These are phyloP conservation scores for Dasypolia templi DNA, from an alignment of 2,888 invertebrate species.

Conservation along the genomic window DNA sequence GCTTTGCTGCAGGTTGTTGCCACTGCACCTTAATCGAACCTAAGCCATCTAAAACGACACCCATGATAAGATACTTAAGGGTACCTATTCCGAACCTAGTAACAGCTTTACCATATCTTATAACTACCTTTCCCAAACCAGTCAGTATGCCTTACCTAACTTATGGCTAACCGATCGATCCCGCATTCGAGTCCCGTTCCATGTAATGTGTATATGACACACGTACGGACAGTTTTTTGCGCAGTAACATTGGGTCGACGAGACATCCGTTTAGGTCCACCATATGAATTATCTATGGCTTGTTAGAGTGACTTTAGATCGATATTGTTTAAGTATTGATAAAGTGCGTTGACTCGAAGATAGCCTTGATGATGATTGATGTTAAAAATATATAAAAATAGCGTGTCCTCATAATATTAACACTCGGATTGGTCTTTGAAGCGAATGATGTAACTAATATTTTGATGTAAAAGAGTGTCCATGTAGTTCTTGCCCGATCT, in stretches of 20 bases:
- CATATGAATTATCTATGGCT: constrained; percentile 61
- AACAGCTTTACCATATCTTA: constrained; percentile 21
- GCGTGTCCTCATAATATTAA: not conserved
- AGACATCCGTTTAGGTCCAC: constrained; percentile 60
- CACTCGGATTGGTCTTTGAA: not conserved
- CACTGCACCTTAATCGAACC: not conserved
- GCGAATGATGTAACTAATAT: not conserved
- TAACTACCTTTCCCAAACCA: constrained; percentile 11
- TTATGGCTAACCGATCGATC: constrained; percentile 27
- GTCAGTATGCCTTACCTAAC: constrained; percentile 3
- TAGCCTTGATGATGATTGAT: constrained; percentile 28
- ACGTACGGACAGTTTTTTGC: constrained; percentile 61
- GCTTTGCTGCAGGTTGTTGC: not conserved
- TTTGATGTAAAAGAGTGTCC: not conserved
- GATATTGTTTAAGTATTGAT: constrained; percentile 40
- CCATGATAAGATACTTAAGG: not conserved
- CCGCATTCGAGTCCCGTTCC: constrained; percentile 62
- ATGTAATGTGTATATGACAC: constrained; percentile 45
- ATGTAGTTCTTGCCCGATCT: not conserved
- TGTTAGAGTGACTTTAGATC: constrained; percentile 44
- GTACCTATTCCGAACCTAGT: constrained; percentile 8
- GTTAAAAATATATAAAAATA: constrained; percentile 8
- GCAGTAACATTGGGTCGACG: constrained; percentile 39
- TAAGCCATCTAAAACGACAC: not conserved
- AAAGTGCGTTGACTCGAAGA: constrained; percentile 35